These are phyloP conservation scores for Drosophila incognita DNA, from an alignment of 2,888 invertebrate species.

Conservation along the genomic window DNA sequence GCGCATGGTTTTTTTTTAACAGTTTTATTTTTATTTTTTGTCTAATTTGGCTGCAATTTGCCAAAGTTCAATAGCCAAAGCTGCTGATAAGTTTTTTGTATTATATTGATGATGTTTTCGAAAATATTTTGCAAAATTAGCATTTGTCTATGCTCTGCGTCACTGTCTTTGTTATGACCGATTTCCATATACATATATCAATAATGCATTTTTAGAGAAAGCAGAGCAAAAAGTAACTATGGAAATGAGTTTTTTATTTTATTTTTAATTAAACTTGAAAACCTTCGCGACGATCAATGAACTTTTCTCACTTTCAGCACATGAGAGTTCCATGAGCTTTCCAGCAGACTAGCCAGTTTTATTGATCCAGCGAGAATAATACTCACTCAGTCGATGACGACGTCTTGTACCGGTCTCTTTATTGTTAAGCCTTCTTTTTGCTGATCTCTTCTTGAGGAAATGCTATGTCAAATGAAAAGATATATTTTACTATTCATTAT, in stretches of 20 bases:
- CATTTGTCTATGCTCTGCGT: conserved; percentile 24
- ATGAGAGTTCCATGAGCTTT: conserved; percentile 62
- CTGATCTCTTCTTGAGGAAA: background rate
- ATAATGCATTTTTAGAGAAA: conserved; percentile 47
- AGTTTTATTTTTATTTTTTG: conserved; percentile 1
- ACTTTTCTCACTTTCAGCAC: conserved; percentile 41
- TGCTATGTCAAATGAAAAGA: background rate
- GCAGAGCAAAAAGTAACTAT: conserved; percentile 34
- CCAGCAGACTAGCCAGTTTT: conserved; percentile 20
- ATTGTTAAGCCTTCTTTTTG: conserved; percentile 4
- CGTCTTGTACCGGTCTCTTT: conserved; percentile 1
- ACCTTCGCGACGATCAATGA: conserved; percentile 66
- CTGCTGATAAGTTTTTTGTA: conserved; percentile 11
- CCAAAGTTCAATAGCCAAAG: conserved; percentile 35
- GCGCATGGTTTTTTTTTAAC: conserved; percentile 17
- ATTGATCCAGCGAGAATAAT: conserved; percentile 17
- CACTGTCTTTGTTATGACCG: conserved; percentile 1
- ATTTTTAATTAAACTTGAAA: conserved; percentile 42
- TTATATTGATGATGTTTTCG: background rate
- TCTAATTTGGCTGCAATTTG: conserved; percentile 2
- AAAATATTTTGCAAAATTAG: background rate
- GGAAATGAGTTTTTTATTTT: conserved; percentile 32
- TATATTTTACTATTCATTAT: background rate
- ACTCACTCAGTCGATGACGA: conserved; percentile 18
- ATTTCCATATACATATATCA: conserved; percentile 26